A percentile compares a stretch with the other conserved stretches of the same genome.
These are phyloP conservation scores for Parnassius smintheus DNA, from an alignment of 2,888 invertebrate species.

Conservation along the genomic window DNA sequence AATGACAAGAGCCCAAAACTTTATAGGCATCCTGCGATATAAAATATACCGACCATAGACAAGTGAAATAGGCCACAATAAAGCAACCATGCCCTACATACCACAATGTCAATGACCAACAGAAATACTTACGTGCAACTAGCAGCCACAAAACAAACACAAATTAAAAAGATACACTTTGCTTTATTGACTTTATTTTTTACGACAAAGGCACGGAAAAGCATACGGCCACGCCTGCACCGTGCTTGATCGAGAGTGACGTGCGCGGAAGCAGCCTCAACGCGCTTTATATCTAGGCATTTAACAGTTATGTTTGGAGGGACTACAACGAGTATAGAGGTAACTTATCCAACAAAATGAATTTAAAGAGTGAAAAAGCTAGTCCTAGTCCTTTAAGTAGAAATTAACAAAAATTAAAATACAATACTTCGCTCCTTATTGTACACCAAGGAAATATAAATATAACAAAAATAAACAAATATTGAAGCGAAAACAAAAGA, in stretches of 20 bases:
- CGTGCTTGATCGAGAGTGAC: slow-evolving; percentile 66
- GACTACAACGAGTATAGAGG: slow-evolving; percentile 52
- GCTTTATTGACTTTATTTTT: slow-evolving; percentile 27
- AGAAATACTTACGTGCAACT: slow-evolving; percentile 57
- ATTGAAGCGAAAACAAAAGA: too few species aligned
- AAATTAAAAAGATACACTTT: slow-evolving; percentile 46
- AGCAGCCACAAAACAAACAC: slow-evolving; percentile 47
- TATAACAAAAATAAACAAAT: too few species aligned
- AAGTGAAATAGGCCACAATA: background rate
- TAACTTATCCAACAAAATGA: slow-evolving; percentile 29
- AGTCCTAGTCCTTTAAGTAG: too few species aligned
- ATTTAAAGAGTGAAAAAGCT: too few species aligned
- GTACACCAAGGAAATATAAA: too few species aligned
- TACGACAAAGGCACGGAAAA: slow-evolving; percentile 45
- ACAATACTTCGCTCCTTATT: too few species aligned
- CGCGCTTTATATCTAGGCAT: slow-evolving; percentile 72
- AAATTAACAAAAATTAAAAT: too few species aligned
- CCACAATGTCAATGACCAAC: slow-evolving; percentile 45
- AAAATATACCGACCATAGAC: background rate
- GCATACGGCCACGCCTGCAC: slow-evolving; percentile 59
- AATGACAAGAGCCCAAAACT: background rate
- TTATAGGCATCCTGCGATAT: background rate
- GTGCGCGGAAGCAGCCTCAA: slow-evolving; percentile 66
- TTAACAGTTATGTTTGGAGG: slow-evolving; percentile 74
- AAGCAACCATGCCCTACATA: slow-evolving; percentile 49